Base-by-base conservation (phyloP, 2,888 invertebrate genomes). In the Empis stercorea region DNA sequence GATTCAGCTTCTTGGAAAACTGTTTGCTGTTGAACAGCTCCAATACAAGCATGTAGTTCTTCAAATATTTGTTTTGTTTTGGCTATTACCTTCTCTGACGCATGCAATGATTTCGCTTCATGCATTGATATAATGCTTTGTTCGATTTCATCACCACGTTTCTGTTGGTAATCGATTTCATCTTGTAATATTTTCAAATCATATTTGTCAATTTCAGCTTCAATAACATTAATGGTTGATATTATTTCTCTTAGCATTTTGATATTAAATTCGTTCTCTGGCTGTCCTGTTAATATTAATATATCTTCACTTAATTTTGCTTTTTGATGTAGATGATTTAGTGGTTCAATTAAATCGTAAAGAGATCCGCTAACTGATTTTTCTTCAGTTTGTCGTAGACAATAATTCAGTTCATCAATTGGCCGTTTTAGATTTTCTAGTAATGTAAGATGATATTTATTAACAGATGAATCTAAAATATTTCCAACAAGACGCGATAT, bases 401-500 rank as follows among this genome's bases (percentile, higher is more conserved):
- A 70, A 48, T 70, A 68, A 51, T 72, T 71, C 0, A 72, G 54
- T 52, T 70, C 71, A 54, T 75, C 74, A 10, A 76, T 61, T 0
- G 76, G 75, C 38, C 71, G 70, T 30, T 72, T 69, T 1, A 76
- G 57, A 53, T 68, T 72, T 51, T 75, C 73, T 13, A 76, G 57
- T 9, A 74, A 64, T 7, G 66, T 65, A 6, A 76, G 56, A 40
- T 66, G 65, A 47, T 65, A 63, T 23, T 63, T 63, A 20, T 62
- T 61, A 3, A 69, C 58, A 10, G 64, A 60, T 16, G 57, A 60
- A 53, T 77, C 75, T 46, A 78, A 69, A 5, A 77, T 74, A 51
- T 74, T 74, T 59, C 77, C 76, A 46, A 79, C 66, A 10, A 76
- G 62, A 52, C 73, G 72, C 0, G 78, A 76, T 15, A 78, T 60